Percentiles rank a stretch among this genome's conserved stretches.
These are phyloP conservation scores for Archocentrus centrarchus DNA, from an alignment of 2,113 vertebrate species.

Conservation along the genomic window DNA sequence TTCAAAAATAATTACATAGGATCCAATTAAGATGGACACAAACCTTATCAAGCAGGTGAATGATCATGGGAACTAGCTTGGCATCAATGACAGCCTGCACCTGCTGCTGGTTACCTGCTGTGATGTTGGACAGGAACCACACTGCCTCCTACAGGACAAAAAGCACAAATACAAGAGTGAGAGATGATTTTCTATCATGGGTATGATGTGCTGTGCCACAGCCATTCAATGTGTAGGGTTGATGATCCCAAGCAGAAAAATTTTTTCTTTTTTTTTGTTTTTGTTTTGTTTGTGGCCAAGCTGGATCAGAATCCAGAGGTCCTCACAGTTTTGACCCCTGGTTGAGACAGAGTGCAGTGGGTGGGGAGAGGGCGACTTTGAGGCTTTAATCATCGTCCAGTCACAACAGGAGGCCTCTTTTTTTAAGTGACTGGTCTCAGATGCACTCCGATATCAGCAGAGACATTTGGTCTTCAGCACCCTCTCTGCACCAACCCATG, in stretches of 20 bases:
- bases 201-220: background rate
- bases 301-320: conserved; percentile 89
- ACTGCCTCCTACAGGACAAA: conserved; percentile 92
- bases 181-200: background rate
- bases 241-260: background rate
- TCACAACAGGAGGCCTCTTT: conserved; percentile 77
- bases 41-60: conserved; percentile 98
- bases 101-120: conserved; percentile 99
- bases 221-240: background rate
- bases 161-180: conserved; percentile 9
- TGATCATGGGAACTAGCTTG: conserved; percentile 98
- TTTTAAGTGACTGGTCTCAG: conserved; percentile 86
- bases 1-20: background rate
- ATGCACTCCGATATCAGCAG: conserved; percentile 94
- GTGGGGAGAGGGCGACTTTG: conserved; percentile 77
- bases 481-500: conserved; percentile 79
- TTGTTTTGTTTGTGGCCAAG: conserved; percentile 33
- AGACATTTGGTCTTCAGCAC: conserved; percentile 78
- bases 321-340: conserved; percentile 71
- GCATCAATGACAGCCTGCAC: conserved; percentile 99
- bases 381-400: conserved; percentile 90
- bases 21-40: background rate
- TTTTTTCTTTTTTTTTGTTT: background rate
- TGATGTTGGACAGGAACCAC: conserved; percentile 99
- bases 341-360: conserved; percentile 80